A percentile compares a stretch with the other conserved stretches of the same genome.
These are phyloP conservation scores for Nycticryphes semicollaris DNA, from an alignment of 2,113 vertebrate genomes.

Conservation along the genomic window DNA sequence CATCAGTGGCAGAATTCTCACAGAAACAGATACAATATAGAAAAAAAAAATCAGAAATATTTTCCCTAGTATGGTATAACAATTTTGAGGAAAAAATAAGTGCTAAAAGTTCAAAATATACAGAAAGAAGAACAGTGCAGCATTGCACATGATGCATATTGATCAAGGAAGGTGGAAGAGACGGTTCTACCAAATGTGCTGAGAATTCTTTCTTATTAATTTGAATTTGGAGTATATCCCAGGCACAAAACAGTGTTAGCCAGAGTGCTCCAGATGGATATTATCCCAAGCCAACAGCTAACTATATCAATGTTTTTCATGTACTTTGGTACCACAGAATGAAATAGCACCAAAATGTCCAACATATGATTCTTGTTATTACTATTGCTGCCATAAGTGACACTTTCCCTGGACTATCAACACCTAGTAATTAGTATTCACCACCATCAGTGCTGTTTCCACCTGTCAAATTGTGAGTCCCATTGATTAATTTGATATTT, in stretches of 20 bases:
- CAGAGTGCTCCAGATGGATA: constrained; percentile 12
- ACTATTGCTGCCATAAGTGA: neutral
- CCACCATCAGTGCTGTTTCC: neutral
- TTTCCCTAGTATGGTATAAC: neutral
- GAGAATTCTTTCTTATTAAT: neutral
- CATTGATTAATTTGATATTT: neutral
- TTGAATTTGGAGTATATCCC: constrained; percentile 16
- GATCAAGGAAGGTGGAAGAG: neutral
- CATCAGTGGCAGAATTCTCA: neutral
- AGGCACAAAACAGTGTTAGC: neutral
- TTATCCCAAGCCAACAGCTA: neutral
- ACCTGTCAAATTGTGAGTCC: neutral
- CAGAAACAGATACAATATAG: neutral
- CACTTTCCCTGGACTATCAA: neutral
- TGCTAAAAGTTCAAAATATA: neutral
- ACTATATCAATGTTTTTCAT: neutral
- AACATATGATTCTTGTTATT: constrained; percentile 31
- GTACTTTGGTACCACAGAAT: neutral
- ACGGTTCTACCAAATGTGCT: neutral
- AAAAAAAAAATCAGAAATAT: neutral
- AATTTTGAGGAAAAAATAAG: neutral
- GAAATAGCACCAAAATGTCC: constrained; percentile 27
- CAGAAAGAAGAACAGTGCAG: neutral
- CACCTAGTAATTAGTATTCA: neutral
- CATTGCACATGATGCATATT: neutral